Base-by-base conservation (phyloP, 2,888 invertebrate species). In the Druceiella hillmani region DNA sequence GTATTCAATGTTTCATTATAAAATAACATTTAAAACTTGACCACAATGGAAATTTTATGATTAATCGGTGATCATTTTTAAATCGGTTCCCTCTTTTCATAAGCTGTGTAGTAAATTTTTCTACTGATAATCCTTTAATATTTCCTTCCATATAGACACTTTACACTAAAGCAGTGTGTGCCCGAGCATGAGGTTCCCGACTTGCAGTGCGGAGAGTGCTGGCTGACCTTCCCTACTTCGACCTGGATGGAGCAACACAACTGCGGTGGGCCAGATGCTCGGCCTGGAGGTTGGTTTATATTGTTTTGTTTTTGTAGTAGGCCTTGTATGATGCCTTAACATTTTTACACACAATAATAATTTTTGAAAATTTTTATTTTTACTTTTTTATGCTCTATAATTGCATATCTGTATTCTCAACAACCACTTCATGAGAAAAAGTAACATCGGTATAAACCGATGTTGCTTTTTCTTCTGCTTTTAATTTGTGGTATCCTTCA, bases 251-350 rank as follows among this genome's bases (percentile, higher is more conserved):
- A 50, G 0, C 32, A 25, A 0, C 66, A 66, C 48, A 40, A 35
- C 11, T 66, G 66, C 32, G 22, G 30, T 0, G 65, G 64, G 0
- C 50, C 47, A 2, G 56, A 54, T 1, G 50, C 47, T 2, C 29
- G 61, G 0, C 56, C 58, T 0, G 61, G 61, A 0, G 62, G 64
- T 63, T 12, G 52, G 54, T 46, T n/a, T n/a, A n/a, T n/a, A n/a
- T n/a, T n/a, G n/a, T n/a, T n/a, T n/a, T n/a, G n/a, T n/a, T n/a
- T n/a, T n/a, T n/a, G n/a, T n/a, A n/a, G n/a, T n/a, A n/a, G n/a
- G n/a, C n/a, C n/a, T n/a, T n/a, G n/a, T n/a, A n/a, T n/a, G n/a
- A n/a, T n/a, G n/a, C n/a, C n/a, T n/a, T n/a, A n/a, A n/a, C n/a
- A n/a, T n/a, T n/a, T n/a, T n/a, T n/a, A n/a, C n/a, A n/a, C n/a